These are phyloP conservation scores for Lissonota sp. DNA, from an alignment of 2,888 invertebrate genomes.

Conservation along the genomic window DNA sequence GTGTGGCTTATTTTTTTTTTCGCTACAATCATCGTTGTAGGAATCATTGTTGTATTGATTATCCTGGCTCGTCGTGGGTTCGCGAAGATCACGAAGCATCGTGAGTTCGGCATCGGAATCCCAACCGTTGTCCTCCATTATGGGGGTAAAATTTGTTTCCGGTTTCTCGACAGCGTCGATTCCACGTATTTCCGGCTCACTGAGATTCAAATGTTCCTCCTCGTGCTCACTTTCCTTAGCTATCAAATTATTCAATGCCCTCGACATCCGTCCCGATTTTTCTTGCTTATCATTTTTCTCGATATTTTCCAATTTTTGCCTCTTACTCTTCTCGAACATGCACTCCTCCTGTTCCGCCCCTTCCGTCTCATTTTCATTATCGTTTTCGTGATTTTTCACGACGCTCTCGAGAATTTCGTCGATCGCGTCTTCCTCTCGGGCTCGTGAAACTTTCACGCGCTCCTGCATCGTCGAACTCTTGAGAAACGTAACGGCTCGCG, in stretches of 20 bases:
- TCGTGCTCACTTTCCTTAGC: conserved; percentile 8
- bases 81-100: conserved; percentile 35
- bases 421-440: too few relatives aligned
- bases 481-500: conserved; percentile 35
- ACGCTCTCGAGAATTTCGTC: conserved; percentile 2
- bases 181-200: conserved; percentile 38
- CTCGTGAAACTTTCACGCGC: conserved; percentile 15
- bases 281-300: not conserved
- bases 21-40: conserved; percentile 14
- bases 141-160: too few relatives aligned
- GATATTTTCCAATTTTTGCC: conserved; percentile 23
- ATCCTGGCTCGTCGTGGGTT: conserved; percentile 1
- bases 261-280: conserved; percentile 29
- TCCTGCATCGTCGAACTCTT: conserved; percentile 48
- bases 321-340: too few relatives aligned
- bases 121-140: conserved; percentile 57
- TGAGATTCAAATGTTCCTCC: conserved; percentile 31
- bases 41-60: conserved; percentile 1
- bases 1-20: conserved; percentile 66
- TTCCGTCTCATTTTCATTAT: not conserved
- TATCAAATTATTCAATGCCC: conserved; percentile 37
- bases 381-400: not conserved
- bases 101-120: conserved; percentile 47
- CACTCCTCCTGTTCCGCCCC: too few relatives aligned
- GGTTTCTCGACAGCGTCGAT: too few relatives aligned